phyloP scores from a whole-genome alignment of 2,888 invertebrate species.

The Coleophora deauratella region DNA sequence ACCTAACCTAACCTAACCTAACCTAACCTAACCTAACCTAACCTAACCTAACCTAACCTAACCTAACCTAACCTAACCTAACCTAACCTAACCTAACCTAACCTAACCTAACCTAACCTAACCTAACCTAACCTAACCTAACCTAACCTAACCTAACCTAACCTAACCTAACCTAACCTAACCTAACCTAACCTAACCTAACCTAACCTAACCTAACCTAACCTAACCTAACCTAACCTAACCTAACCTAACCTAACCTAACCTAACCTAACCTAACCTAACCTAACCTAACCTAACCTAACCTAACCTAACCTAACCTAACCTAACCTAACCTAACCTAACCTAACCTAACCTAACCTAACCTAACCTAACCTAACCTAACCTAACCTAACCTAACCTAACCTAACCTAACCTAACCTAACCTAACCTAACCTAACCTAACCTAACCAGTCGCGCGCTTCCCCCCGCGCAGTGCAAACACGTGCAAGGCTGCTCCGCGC shows the following conservation, averaged over 20 bases:
- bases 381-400: conserved; percentile 4
- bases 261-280: conserved; percentile 13
- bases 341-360: conserved; percentile 7
- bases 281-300: conserved; percentile 7
- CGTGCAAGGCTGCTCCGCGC: background rate
- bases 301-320: conserved; percentile 13
- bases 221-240: conserved; percentile 11
- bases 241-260: conserved; percentile 15
- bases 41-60: conserved; percentile 5
- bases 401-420: conserved; percentile 6
- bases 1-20: conserved; percentile 14
- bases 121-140: conserved; percentile 11
- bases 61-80: conserved; percentile 8
- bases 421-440: conserved; percentile 4
- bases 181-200: conserved; percentile 10
- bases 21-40: conserved; percentile 9
- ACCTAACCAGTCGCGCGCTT: conserved; percentile 4
- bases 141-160: conserved; percentile 12
- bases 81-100: conserved; percentile 7
- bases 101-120: conserved; percentile 7
- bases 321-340: conserved; percentile 8
- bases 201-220: conserved; percentile 10
- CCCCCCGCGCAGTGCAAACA: background rate
- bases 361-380: conserved; percentile 8
- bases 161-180: conserved; percentile 12